Evolutionary conservation across 2,888 invertebrate species (phyloP), one percentile per base, ranked within the genome.

Genomic region (Lutraria lutraria): DNA sequence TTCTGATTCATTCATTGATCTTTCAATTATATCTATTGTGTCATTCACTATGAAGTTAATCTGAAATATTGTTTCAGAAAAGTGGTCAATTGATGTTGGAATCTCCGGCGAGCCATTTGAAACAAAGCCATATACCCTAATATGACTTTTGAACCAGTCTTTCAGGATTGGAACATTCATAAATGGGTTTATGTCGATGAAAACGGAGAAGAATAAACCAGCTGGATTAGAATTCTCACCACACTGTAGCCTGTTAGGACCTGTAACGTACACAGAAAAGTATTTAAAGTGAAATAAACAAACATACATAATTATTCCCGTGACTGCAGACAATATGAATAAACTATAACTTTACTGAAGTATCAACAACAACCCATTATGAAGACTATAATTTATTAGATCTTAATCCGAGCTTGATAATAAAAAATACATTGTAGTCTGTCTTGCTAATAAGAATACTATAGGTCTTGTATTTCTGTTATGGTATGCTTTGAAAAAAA

Each of bases 221-320:
- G 87, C 76, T 29, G 87, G 87, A 79, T 83, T 83, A 21, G 82
- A 53, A n/a, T 54, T 76, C 10, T 76, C 76, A 15, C 87, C 87
- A 83, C 87, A 87, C 83, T 56, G 56, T 31, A n/a, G 25, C 16
- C 87, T 83, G 21, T 76, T 25, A 29, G 53, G 16, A 16, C 84
- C 84, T 84, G 83, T n/a, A n/a, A n/a, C n/a, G n/a, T n/a, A 54
- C 31, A 82, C 13, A 82, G 16, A n/a, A n/a, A 81, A n/a, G n/a
- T n/a, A 56, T 56, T 3, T 56, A 3, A 16, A 2, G 12, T 56
- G 56, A 19, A 19, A 56, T n/a, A 6, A 16, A 6, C 1, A 1
- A 16, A 19, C 2, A 56, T n/a, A n/a, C n/a, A 56, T 56, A 19
- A 1, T 6, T 21, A 56, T 19, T 19, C 3, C 21, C 21, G 21